Conservation (phyloP, 2,113 vertebrate genomes). For the Pogonocichla stellata region DNA sequence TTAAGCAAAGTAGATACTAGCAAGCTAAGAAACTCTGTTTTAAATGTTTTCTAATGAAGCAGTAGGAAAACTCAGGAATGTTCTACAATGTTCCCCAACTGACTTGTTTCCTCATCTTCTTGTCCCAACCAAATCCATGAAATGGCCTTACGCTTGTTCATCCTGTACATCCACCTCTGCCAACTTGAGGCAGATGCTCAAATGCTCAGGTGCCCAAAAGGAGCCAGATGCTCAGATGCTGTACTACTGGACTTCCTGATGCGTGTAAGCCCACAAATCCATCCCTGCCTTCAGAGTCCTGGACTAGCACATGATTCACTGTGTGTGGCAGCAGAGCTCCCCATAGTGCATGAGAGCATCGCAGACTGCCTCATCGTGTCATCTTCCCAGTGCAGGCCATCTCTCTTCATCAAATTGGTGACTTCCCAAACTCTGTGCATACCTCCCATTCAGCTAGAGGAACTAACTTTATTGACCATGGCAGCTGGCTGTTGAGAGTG, state of each 20-base stretch:
- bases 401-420: background rate
- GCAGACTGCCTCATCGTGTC: background rate
- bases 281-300: constrained; percentile 44
- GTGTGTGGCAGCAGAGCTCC: background rate
- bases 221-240: constrained; percentile 45
- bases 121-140: background rate
- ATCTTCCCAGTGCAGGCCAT: background rate
- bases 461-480: background rate
- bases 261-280: constrained; percentile 55
- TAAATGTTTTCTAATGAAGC: background rate
- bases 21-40: background rate
- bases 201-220: constrained; percentile 3
- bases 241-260: constrained; percentile 47
- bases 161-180: background rate
- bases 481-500: background rate
- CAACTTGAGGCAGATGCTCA: constrained; percentile 52
- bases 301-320: background rate
- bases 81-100: background rate
- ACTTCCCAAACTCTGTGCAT: background rate
- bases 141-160: background rate
- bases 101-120: background rate
- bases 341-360: background rate
- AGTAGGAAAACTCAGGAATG: background rate
- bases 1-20: background rate
- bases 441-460: background rate